phyloP scores from a whole-genome alignment of 2,113 vertebrate genomes.

The Anarrhichthys ocellatus region DNA sequence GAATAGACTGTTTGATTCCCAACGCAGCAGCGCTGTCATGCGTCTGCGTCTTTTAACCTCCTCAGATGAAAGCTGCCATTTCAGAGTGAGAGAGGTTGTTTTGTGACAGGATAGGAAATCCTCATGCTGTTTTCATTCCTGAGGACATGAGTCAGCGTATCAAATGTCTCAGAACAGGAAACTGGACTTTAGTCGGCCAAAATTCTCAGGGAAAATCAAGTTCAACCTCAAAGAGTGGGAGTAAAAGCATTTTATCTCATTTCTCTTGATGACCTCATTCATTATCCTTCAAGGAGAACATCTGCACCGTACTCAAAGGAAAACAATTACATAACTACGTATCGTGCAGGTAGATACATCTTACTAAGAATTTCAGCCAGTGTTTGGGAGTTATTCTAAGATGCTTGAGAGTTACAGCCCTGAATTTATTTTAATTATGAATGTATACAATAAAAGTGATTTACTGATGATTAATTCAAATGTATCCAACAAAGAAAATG shows the following conservation, averaged over 20 bases:
- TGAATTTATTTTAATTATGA: background rate
- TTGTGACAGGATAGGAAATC: background rate
- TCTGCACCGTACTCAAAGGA: background rate
- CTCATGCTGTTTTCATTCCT: background rate
- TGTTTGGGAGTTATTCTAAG: background rate
- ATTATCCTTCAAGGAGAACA: background rate
- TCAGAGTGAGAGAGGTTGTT: background rate
- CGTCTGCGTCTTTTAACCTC: background rate
- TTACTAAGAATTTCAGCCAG: background rate
- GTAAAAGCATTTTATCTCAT: constrained; percentile 21
- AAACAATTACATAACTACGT: background rate
- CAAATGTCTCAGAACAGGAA: background rate
- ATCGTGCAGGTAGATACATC: background rate
- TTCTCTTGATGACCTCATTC: background rate
- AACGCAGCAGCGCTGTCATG: background rate
- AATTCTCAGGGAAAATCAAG: background rate
- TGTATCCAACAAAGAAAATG: background rate
- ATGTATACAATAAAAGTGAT: constrained; percentile 4
- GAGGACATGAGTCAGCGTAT: background rate
- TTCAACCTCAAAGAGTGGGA: background rate
- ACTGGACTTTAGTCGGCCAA: background rate
- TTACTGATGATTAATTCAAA: constrained; percentile 9
- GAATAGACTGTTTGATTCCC: background rate
- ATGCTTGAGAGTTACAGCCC: background rate
- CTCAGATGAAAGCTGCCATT: constrained; percentile 1